phyloP scores from a whole-genome alignment of 2,888 invertebrate species.

The Leptinotarsa tumamoca region DNA sequence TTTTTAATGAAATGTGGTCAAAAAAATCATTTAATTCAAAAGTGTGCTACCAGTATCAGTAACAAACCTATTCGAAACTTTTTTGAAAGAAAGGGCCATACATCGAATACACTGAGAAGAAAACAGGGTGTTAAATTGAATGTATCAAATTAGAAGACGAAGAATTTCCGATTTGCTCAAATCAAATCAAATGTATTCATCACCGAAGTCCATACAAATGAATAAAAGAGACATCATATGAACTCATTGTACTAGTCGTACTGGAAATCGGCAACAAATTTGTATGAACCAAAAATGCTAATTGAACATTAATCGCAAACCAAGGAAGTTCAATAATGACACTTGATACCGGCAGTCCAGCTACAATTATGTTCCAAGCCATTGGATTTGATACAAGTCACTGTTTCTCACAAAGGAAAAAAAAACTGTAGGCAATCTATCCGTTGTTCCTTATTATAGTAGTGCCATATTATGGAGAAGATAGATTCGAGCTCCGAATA shows the following conservation, averaged over 20 bases:
- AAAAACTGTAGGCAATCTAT: neutral
- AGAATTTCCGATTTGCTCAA: neutral
- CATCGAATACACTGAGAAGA: neutral
- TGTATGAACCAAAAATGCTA: neutral
- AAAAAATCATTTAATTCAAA: neutral
- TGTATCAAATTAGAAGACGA: neutral
- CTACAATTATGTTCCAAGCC: neutral
- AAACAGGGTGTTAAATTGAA: neutral
- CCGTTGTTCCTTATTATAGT: neutral
- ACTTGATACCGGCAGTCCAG: neutral
- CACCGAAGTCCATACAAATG: too few species aligned
- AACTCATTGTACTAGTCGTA: too few species aligned
- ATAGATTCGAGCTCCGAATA: neutral
- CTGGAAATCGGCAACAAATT: neutral
- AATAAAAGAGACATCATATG: too few species aligned
- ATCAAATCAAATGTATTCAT: neutral
- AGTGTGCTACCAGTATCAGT: neutral
- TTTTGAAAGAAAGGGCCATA: neutral
- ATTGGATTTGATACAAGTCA: neutral
- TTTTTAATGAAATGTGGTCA: neutral
- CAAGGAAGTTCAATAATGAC: neutral
- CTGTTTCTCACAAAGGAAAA: too few species aligned
- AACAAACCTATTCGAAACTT: neutral
- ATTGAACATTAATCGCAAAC: neutral
- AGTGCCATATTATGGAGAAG: neutral